Evolutionary conservation across 2,113 vertebrate species (phyloP), one percentile per base, ranked within the genome.

Genomic region (Colistium nudipinnis): DNA sequence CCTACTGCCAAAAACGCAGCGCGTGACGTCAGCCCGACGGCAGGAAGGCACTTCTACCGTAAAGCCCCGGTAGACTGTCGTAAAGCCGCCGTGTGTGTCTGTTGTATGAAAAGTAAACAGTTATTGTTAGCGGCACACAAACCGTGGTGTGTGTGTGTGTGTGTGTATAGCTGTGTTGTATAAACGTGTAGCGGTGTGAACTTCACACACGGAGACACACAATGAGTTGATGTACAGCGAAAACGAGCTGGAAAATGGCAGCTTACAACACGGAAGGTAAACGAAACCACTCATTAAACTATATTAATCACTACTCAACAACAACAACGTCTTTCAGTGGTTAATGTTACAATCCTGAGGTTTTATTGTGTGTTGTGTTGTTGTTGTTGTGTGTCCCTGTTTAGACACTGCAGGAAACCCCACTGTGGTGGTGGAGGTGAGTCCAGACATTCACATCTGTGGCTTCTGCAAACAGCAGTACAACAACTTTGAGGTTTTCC

Each of bases 391-490:
- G 39, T 24, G 55, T 20, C 4, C 60, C 17, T 71, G 19, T 79
- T 2, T 73, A 90, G 91, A 93, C 78, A 78, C 93, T 45, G 89
- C 93, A 31, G 94, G 94, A 41, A 93, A 94, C 30, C 91, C 94
- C 0, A n/a, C n/a, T n/a, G 92, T 97, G 61, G 83, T 96, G 88
- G 93, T 97, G 48, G 96, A 98, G 74, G 93, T 97, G 74, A 96
- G 95, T 0, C 96, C 97, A 0, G 98, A 99, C 69, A 96, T 98
- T 70, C 98, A 99, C 80, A 99, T 99, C 74, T 99, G 98, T 0
- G 98, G 98, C 70, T 91, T 97, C 84, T 99, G 98, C 88, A 98
- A 97, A 82, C 96, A 98, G 80, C 96, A 99, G 87, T 99, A 95
- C 78, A 97, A 95, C 85, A 96, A 97, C 74, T 89, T 97, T 57